phyloP scores from a whole-genome alignment of 2,113 vertebrate genomes.

The Brachyhypopomus occidentalis region DNA sequence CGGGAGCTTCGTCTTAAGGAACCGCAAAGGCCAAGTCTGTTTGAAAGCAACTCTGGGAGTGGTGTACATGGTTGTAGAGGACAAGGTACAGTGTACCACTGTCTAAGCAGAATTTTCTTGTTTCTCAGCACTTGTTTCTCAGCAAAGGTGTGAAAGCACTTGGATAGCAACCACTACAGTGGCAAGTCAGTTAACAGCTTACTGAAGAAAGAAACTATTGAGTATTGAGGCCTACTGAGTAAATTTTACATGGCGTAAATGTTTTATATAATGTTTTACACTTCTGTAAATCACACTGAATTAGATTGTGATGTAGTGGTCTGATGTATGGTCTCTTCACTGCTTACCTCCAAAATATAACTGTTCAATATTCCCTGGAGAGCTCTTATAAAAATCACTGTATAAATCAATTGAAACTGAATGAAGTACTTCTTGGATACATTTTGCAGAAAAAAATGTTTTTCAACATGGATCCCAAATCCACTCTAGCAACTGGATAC shows the following conservation, averaged over 20 bases:
- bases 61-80: conserved; percentile 68
- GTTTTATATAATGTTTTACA: too few species aligned
- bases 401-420: too few species aligned
- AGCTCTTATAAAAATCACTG: too few species aligned
- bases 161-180: neutral
- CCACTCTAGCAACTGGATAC: conserved; percentile 66
- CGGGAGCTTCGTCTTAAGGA: conserved; percentile 72
- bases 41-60: conserved; percentile 78
- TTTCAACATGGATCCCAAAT: conserved; percentile 75
- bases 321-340: too few species aligned
- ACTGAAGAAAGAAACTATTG: too few species aligned
- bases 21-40: conserved; percentile 65
- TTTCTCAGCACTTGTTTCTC: conserved; percentile 32
- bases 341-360: too few species aligned
- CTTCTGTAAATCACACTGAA: too few species aligned
- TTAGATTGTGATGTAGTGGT: too few species aligned
- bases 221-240: too few species aligned
- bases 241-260: too few species aligned
- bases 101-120: conserved; percentile 42
- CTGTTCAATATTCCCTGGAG: too few species aligned
- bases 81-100: conserved; percentile 54
- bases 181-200: conserved; percentile 31
- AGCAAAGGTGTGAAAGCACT: conserved; percentile 24
- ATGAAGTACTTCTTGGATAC: conserved; percentile 32
- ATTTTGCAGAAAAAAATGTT: conserved; percentile 69